Conservation (phyloP, 2,888 invertebrate species). For the Drosophila paranaensis region DNA sequence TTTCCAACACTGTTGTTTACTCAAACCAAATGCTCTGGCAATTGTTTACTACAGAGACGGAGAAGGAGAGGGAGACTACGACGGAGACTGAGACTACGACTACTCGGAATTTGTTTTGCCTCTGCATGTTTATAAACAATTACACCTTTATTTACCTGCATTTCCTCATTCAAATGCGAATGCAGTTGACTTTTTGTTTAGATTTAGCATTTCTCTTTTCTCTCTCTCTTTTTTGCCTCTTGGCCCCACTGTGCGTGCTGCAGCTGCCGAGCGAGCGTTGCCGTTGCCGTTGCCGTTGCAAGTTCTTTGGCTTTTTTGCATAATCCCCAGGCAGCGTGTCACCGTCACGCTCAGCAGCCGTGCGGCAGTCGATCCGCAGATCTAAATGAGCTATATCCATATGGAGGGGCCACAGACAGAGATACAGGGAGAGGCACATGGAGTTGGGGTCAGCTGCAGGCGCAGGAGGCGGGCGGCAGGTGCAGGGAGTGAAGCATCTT, state of each 20-base stretch:
- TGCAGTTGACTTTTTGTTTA: conserved; percentile 18
- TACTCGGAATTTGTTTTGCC: conserved; percentile 22
- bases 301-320: conserved; percentile 72
- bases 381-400: conserved; percentile 12
- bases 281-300: conserved; percentile 45
- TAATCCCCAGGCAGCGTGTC: conserved; percentile 73
- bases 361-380: conserved; percentile 39
- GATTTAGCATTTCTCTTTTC: conserved; percentile 1
- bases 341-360: conserved; percentile 69
- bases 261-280: conserved; percentile 16
- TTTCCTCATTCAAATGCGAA: conserved; percentile 16
- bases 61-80: conserved; percentile 3
- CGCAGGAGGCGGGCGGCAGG: not conserved
- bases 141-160: conserved; percentile 3
- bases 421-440: not conserved
- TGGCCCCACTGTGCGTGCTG: conserved; percentile 38
- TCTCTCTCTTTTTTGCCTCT: too few relatives aligned
- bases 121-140: conserved; percentile 39
- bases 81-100: conserved; percentile 13
- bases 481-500: conserved; percentile 56
- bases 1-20: conserved; percentile 39
- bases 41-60: conserved; percentile 39
- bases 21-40: conserved; percentile 25
- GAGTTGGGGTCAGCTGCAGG: not conserved
- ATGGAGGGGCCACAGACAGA: conserved; percentile 9